These are phyloP conservation scores for Stigmatopora argus DNA, from an alignment of 2,113 vertebrate genomes.

Conservation along the genomic window DNA sequence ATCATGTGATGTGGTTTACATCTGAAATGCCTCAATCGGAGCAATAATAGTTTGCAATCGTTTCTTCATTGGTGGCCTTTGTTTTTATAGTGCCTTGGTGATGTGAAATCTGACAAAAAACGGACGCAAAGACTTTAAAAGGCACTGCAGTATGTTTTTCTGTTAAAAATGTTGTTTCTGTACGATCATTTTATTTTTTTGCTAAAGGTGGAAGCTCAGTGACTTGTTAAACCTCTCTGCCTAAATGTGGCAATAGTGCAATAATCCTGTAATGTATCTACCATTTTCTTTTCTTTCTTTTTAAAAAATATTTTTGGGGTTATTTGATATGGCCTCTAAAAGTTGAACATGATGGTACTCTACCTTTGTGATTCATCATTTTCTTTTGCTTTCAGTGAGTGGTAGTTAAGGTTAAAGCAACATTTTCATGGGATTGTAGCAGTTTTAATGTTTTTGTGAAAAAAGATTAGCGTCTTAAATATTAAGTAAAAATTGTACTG, in stretches of 20 bases:
- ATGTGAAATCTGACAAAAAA: slow-evolving; percentile 20
- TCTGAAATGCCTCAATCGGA: slow-evolving; percentile 5
- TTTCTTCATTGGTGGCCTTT: neutral
- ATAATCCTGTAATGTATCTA: slow-evolving; percentile 26
- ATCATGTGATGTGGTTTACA: neutral
- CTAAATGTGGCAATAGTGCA: slow-evolving; percentile 37
- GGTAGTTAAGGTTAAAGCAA: slow-evolving; percentile 9
- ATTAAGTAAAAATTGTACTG: neutral
- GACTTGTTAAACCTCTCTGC: neutral
- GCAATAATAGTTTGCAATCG: slow-evolving; percentile 16
- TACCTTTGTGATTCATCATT: slow-evolving; percentile 3
- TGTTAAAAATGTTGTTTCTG: neutral
- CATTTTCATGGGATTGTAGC: slow-evolving; percentile 23
- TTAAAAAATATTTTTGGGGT: neutral
- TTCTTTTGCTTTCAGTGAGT: neutral
- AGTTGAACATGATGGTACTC: neutral
- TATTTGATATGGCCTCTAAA: neutral
- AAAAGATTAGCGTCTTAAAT: neutral
- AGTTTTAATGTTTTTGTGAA: slow-evolving; percentile 23
- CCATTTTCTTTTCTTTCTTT: neutral
- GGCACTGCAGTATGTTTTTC: neutral
- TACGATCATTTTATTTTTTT: neutral
- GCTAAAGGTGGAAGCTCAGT: neutral
- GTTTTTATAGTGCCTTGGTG: slow-evolving; percentile 38
- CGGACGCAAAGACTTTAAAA: slow-evolving; percentile 15